Base-by-base conservation (phyloP, 2,888 invertebrate species). In the Plagodis dolabraria region DNA sequence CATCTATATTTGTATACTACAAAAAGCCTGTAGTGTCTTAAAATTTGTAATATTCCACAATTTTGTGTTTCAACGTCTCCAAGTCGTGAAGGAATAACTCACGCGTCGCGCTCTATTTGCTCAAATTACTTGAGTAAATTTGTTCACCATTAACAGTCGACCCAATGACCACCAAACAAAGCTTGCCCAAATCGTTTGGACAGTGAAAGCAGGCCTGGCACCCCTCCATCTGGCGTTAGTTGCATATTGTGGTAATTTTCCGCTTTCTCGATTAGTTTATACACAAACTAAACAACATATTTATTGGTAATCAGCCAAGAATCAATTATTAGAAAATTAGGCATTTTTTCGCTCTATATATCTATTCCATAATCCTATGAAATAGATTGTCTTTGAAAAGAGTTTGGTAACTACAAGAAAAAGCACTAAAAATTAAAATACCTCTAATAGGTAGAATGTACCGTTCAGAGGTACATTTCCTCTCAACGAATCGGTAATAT, bases 181-280 rank as follows among this genome's bases (percentile, higher is more conserved):
- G 49, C 46, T 46, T 38, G 44, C 38, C 11, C 33, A 33, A 54
- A 50, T 43, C 46, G 42, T 43, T 54, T 10, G 10, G 44, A 43
- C 45, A 57, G 56, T 42, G 62, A 57, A 52, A 50, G 34, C 54
- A 7, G 33, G 46, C 35, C 79, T 89, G 91, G 91, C 90, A 77
- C 0, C 10, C 47, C 60, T 81, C 89, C 91, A 90, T 82, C 78
- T 87, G 87, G 85, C 86, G 83, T 77, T 76, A 72, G 47, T 47
- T 59, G 64, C 60, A 84, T 84, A 47, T 12, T 38, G 43, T 47
- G 47, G 55, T 55, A 80, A 86, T 88, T 89, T 89, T 90, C 90
- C 89, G 79, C 82, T 81, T 81, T 79, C 76, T 69, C 63, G 64
- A 72, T 70, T 59, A 70, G 71, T 76, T 72, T 72, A 74, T 67